Conservation (phyloP, 2,797 vertebrate species). For the Cuculus canorus region DNA sequence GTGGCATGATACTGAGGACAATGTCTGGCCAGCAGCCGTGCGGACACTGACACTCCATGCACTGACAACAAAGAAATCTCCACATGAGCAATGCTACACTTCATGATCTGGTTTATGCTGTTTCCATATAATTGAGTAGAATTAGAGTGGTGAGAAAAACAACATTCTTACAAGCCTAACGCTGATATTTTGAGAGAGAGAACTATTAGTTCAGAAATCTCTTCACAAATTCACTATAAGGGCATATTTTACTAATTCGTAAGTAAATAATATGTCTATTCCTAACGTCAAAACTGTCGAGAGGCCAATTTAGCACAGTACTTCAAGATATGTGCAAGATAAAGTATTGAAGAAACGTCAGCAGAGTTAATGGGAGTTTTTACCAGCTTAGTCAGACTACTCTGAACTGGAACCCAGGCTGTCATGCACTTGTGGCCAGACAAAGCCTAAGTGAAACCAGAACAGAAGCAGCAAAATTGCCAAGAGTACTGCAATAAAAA, state of each 20-base stretch:
- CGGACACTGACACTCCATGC: not conserved
- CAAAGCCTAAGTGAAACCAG: slow-evolving; percentile 60
- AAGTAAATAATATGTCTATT: not conserved
- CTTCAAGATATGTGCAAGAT: not conserved
- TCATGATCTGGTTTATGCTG: not conserved
- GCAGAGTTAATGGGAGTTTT: slow-evolving; percentile 21
- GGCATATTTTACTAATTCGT: not conserved
- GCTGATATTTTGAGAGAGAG: not conserved
- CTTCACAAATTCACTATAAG: not conserved
- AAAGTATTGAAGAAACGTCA: not conserved
- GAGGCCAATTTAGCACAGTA: not conserved
- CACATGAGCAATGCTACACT: not conserved
- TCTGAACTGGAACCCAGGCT: slow-evolving; percentile 32
- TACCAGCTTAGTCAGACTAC: slow-evolving; percentile 31
- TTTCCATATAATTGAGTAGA: not conserved
- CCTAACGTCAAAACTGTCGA: not conserved
- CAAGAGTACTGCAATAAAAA: slow-evolving; percentile 46
- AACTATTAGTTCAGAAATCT: not conserved
- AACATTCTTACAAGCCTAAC: not conserved
- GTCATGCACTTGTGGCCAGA: slow-evolving; percentile 51
- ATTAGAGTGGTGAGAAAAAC: not conserved
- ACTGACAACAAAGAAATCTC: not conserved
- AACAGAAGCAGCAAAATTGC: slow-evolving; percentile 51
- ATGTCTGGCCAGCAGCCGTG: not conserved
- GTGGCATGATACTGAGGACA: not conserved